Conservation (phyloP, 2,797 vertebrate genomes). For the Muscicapa comitata region DNA sequence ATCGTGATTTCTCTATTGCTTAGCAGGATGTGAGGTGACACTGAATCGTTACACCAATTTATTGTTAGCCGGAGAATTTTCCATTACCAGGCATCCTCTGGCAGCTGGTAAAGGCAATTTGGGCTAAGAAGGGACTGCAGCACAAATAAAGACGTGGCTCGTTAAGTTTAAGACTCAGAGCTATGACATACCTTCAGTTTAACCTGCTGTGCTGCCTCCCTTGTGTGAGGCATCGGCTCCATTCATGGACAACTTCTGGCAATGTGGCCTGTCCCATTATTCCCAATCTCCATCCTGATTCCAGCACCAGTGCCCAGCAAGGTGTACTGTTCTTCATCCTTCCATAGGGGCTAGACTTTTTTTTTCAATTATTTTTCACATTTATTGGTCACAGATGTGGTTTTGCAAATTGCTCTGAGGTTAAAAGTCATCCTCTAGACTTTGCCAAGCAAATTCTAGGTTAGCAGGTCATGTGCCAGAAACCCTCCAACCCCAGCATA, state of each 20-base stretch:
- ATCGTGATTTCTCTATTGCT: not conserved
- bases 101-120: not conserved
- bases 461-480: not conserved
- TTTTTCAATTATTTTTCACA: not conserved
- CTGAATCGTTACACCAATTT: not conserved
- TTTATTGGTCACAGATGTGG: slow-evolving; percentile 12
- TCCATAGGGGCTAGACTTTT: not conserved
- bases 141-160: not conserved
- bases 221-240: not conserved
- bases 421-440: not conserved
- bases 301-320: not conserved
- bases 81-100: not conserved
- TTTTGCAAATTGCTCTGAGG: slow-evolving; percentile 12
- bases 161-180: not conserved
- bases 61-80: not conserved
- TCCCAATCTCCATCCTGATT: not conserved
- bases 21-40: not conserved
- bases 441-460: not conserved
- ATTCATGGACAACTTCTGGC: not conserved
- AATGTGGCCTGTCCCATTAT: not conserved
- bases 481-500: not conserved
- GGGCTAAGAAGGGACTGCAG: not conserved
- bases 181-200: not conserved
- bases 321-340: not conserved
- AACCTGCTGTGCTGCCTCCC: not conserved